These are phyloP conservation scores for Aurelia coerulea DNA, from an alignment of 30 jellyfish, hydroid and myxozoan genomes.

Conservation along the genomic window DNA sequence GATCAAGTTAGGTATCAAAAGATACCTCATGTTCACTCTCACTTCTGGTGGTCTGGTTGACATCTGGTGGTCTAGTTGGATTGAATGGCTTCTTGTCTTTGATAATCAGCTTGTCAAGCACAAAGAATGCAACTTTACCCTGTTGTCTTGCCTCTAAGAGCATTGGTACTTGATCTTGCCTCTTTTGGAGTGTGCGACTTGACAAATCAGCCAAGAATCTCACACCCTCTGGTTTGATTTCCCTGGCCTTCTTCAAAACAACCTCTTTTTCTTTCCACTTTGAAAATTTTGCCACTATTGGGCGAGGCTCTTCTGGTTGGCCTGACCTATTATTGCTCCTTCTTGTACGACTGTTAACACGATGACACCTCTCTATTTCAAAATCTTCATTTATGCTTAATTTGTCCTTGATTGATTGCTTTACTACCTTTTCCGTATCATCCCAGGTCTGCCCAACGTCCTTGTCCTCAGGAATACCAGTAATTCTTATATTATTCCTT, in stretches of 20 bases:
- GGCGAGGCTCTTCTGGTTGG: slow-evolving; percentile 31
- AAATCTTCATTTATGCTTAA: slow-evolving; percentile 13
- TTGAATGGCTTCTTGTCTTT: slow-evolving; percentile 16
- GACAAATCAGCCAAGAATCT: slow-evolving; percentile 35
- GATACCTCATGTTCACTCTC: background rate
- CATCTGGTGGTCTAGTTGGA: slow-evolving; percentile 13
- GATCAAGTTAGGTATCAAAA: too few species aligned
- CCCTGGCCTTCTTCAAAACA: slow-evolving; percentile 50
- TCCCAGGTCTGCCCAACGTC: slow-evolving; percentile 37
- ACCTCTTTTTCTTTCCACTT: slow-evolving; percentile 33
- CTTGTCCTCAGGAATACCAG: slow-evolving; percentile 30
- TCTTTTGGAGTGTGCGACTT: slow-evolving; percentile 31
- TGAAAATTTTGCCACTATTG: slow-evolving; percentile 34
- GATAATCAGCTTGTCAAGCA: slow-evolving; percentile 33
- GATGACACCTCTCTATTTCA: slow-evolving; percentile 32
- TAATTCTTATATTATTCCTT: slow-evolving; percentile 29
- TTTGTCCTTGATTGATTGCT: slow-evolving; percentile 33
- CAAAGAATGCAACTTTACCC: slow-evolving; percentile 44
- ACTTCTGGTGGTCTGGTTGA: background rate
- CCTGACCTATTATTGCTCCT: slow-evolving; percentile 6
- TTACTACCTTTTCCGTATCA: slow-evolving; percentile 21
- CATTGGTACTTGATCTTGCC: slow-evolving; percentile 22
- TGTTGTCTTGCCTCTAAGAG: slow-evolving; percentile 47
- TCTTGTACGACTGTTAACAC: slow-evolving; percentile 21
- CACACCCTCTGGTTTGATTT: slow-evolving; percentile 36